These are phyloP conservation scores for Anser cygnoides DNA, from an alignment of 2,113 vertebrate genomes.

Conservation along the genomic window DNA sequence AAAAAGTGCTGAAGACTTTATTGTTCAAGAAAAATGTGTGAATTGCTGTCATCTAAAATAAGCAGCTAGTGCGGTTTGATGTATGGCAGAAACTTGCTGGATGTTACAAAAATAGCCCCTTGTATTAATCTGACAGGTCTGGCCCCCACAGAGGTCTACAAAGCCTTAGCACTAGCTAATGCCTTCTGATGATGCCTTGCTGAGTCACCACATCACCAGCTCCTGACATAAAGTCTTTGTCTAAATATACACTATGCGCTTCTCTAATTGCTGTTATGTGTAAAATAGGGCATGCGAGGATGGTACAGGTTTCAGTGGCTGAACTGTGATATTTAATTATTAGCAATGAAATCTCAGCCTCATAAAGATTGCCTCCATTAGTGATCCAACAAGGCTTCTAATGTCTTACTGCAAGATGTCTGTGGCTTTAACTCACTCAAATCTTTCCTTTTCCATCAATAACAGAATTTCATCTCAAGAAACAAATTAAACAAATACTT, in stretches of 20 bases:
- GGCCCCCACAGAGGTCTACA: neutral
- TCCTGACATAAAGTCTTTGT: neutral
- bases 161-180: neutral
- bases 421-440: neutral
- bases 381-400: neutral
- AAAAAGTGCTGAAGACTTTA: slow-evolving; percentile 21
- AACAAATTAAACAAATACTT: slow-evolving; percentile 7
- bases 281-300: neutral
- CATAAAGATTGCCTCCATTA: slow-evolving; percentile 14
- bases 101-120: slow-evolving; percentile 30
- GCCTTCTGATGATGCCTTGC: slow-evolving; percentile 32
- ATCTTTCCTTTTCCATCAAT: neutral
- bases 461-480: slow-evolving; percentile 15
- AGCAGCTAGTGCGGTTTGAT: slow-evolving; percentile 17
- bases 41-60: slow-evolving; percentile 39
- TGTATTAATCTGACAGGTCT: slow-evolving; percentile 3
- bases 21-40: slow-evolving; percentile 31
- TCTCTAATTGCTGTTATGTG: slow-evolving; percentile 20
- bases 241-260: neutral
- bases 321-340: slow-evolving; percentile 6
- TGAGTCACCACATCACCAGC: slow-evolving; percentile 44
- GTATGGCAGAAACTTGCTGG: slow-evolving; percentile 10
- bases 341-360: slow-evolving; percentile 1
- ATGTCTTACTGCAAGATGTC: neutral
- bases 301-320: neutral